These are phyloP conservation scores for Orius laevigatus DNA, from an alignment of 1,140 invertebrate species.

Conservation along the genomic window DNA sequence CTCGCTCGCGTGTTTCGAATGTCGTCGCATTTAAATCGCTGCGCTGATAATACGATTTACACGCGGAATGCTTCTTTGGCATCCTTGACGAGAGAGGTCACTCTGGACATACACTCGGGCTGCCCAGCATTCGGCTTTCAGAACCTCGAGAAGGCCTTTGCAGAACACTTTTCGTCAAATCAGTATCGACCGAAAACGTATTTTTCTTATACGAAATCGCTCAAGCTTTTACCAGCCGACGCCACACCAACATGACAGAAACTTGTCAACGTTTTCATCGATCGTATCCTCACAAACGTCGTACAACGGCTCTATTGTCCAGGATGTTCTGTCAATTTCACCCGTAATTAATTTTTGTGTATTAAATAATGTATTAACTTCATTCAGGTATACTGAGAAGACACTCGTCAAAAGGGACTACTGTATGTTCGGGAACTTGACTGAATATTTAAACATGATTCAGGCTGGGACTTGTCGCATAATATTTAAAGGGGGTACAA, in stretches of 20 bases:
- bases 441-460: constrained; percentile 81
- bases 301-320: constrained; percentile 46
- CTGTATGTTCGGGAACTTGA: constrained; percentile 92
- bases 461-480: constrained; percentile 69
- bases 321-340: constrained; percentile 73
- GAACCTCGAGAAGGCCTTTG: constrained; percentile 81
- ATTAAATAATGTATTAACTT: constrained; percentile 1
- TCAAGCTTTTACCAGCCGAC: constrained; percentile 52
- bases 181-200: constrained; percentile 73
- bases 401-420: constrained; percentile 73
- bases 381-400: constrained; percentile 49
- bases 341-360: constrained; percentile 43
- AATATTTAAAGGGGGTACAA: constrained; percentile 17
- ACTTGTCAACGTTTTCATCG: constrained; percentile 61
- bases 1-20: constrained; percentile 66
- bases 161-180: constrained; percentile 80
- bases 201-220: constrained; percentile 87
- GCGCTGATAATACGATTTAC: constrained; percentile 90
- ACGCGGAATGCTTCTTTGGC: constrained; percentile 74
- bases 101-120: constrained; percentile 71
- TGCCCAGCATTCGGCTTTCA: constrained; percentile 92
- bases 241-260: constrained; percentile 37
- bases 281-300: constrained; percentile 72
- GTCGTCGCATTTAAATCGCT: constrained; percentile 76
- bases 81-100: constrained; percentile 66